Base-by-base conservation (phyloP, 1,140 invertebrate genomes). In the Apolygus lucorum region DNA sequence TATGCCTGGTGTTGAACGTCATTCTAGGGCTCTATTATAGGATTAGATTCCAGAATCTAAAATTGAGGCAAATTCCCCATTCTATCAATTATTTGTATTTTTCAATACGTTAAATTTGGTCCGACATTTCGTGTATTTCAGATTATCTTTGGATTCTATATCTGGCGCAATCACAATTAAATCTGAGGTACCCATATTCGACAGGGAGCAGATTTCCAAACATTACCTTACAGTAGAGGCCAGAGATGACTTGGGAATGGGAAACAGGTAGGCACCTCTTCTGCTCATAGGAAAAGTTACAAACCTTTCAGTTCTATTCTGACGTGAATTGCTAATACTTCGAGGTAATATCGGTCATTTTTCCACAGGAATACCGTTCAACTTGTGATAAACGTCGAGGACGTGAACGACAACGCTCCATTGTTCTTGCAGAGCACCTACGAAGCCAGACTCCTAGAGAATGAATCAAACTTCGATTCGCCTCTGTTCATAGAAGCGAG, bases 201-300 rank as follows among this genome's bases (percentile, higher is more conserved):
- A 98, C 79, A 82, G 95, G 28, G 95, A 98, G 79, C 83, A 90
- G 27, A 84, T 92, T 11, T 86, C 90, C 0, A 85, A 88, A 4
- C 93, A 96, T 81, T 96, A 90, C 80, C 80, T 98, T 2, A 96
- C 92, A 0, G 89, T 95, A 0, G 95, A 97, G 78, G 95, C 94
- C 0, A 82, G 92, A 73, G 95, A 98, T 78, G 89, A 92, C 79
- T 79, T 89, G 59, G 92, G 93, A 1, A 84, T 85, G 73, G 95
- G 94, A 63, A 93, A 94, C 78, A 83, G 89, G 80, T 81, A 70
- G 70, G 22, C 22, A 8, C 4, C 24, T 21, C 17, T 8, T 21
- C 24, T 62, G 11, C 22, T 62, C 4, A 21, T 8, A 21, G 24
- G n/a, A n/a, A 13, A 49, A 49, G n/a, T 49, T 49, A 49, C 42